These are phyloP conservation scores for Catocala sponsa DNA, from an alignment of 2,888 invertebrate genomes.

Conservation along the genomic window DNA sequence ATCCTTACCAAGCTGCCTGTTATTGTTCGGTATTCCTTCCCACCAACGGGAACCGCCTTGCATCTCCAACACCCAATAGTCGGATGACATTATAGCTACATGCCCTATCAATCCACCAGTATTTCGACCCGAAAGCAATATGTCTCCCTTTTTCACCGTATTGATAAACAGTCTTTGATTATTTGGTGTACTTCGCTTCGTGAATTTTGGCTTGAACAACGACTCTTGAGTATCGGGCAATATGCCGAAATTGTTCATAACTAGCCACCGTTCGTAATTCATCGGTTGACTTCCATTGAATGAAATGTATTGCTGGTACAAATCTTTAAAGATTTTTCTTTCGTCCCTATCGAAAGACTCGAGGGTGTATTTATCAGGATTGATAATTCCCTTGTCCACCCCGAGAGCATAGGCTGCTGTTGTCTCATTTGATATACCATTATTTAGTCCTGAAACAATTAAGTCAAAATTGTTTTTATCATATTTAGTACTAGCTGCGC, in stretches of 20 bases:
- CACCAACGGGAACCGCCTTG: conserved; percentile 60
- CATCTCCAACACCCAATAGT: conserved; percentile 70
- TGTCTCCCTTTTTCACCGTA: conserved; percentile 66
- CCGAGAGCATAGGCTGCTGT: conserved; percentile 59
- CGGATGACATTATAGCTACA: conserved; percentile 67
- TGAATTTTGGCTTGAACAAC: conserved; percentile 65
- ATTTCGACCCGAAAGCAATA: conserved; percentile 56
- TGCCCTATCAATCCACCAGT: conserved; percentile 54
- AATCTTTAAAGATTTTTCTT: conserved; percentile 65
- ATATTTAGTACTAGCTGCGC: too few relatives aligned
- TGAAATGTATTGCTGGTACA: conserved; percentile 59
- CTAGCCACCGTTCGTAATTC: conserved; percentile 72
- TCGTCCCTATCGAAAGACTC: conserved; percentile 67
- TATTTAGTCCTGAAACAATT: conserved; percentile 58
- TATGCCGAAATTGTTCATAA: conserved; percentile 73
- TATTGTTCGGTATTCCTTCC: conserved; percentile 61
- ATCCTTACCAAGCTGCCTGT: conserved; percentile 63
- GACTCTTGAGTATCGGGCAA: conserved; percentile 69
- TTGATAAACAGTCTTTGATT: conserved; percentile 67
- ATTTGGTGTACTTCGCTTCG: conserved; percentile 61
- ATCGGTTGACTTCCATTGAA: conserved; percentile 58
- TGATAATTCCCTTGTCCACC: conserved; percentile 71
- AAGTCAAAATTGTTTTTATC: too few relatives aligned
- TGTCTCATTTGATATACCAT: conserved; percentile 52
- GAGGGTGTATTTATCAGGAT: conserved; percentile 70